These are phyloP conservation scores for Tretioscincus oriximinensis DNA, from an alignment of 2,113 vertebrate species.

Conservation along the genomic window DNA sequence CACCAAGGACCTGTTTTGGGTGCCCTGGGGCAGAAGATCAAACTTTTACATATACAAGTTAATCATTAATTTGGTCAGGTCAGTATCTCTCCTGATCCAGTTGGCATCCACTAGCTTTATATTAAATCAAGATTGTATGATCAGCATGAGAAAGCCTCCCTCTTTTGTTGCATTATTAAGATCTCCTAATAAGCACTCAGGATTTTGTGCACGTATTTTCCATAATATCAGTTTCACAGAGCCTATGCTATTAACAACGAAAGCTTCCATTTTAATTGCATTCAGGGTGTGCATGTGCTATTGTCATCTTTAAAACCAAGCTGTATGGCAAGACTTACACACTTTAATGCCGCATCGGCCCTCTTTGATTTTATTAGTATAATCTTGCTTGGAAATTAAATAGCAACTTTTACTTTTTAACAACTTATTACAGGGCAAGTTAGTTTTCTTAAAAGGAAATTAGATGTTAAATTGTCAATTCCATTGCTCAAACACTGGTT, in stretches of 20 bases:
- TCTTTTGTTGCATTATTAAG: background rate
- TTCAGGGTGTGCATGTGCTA: background rate
- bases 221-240: background rate
- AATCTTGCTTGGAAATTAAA: conserved; percentile 23
- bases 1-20: background rate
- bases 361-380: conserved; percentile 12
- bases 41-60: background rate
- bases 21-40: background rate
- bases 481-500: background rate
- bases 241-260: conserved; percentile 14
- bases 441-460: background rate
- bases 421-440: background rate
- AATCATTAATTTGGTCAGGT: background rate
- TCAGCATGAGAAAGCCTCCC: background rate
- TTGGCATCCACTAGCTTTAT: background rate
- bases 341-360: conserved; percentile 14
- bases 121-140: conserved; percentile 2
- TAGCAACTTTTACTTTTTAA: conserved; percentile 14
- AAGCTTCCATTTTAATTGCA: conserved; percentile 10
- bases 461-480: conserved; percentile 4
- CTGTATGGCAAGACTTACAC: conserved; percentile 15
- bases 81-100: background rate
- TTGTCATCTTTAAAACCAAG: background rate
- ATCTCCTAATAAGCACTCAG: conserved; percentile 16
- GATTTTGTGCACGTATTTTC: conserved; percentile 13